Conservation (phyloP, 1,140 invertebrate genomes). For the Mycetomoellerius zeteki region DNA sequence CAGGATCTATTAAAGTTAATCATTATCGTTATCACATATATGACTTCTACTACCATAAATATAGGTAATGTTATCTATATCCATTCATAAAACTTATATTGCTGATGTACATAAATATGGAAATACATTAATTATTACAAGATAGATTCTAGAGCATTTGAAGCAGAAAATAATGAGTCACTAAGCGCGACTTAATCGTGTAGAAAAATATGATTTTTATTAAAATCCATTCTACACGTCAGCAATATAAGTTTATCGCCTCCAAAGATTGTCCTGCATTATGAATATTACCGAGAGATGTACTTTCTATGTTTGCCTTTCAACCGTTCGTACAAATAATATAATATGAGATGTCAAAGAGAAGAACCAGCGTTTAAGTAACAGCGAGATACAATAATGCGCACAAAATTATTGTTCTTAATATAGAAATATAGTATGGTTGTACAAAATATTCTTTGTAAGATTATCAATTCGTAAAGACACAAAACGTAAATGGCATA, state of each 20-base stretch:
- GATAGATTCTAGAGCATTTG: constrained; percentile 47
- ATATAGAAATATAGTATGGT: constrained; percentile 32
- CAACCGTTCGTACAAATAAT: constrained; percentile 38
- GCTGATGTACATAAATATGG: constrained; percentile 58
- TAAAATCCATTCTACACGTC: constrained; percentile 52
- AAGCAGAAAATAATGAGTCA: constrained; percentile 51
- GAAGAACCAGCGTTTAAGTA: constrained; percentile 26
- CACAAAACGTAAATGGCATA: constrained; percentile 69
- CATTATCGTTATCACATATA: constrained; percentile 41
- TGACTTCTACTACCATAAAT: constrained; percentile 54
- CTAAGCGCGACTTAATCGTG: constrained; percentile 26
- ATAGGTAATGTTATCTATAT: constrained; percentile 37
- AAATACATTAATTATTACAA: constrained; percentile 40
- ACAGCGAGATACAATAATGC: constrained; percentile 41
- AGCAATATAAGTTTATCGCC: constrained; percentile 62
- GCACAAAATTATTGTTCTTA: constrained; percentile 23
- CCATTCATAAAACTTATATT: constrained; percentile 56
- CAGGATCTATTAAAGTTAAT: constrained; percentile 37
- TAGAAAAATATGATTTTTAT: constrained; percentile 65
- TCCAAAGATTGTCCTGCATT: constrained; percentile 71
- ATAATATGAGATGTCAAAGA: constrained; percentile 31
- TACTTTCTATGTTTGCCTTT: constrained; percentile 69
- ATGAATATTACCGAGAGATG: constrained; percentile 49
- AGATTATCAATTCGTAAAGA: constrained; percentile 51
- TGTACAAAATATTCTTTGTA: constrained; percentile 55